Evolutionary conservation across 2,888 invertebrate species (phyloP).

Genomic region (Perizoma flavofasciatum): DNA sequence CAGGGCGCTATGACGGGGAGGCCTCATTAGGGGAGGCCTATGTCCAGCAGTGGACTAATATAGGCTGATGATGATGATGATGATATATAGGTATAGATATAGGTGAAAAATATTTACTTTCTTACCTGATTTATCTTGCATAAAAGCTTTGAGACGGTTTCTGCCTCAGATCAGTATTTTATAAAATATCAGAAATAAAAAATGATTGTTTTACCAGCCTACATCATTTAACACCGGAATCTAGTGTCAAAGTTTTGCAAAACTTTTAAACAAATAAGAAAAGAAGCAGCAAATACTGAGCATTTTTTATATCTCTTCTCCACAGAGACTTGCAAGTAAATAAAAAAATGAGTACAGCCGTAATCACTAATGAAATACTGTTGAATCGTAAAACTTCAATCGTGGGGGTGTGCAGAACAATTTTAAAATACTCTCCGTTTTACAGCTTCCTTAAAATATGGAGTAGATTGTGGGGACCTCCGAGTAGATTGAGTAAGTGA

Average conservation of each 20-base stretch:
- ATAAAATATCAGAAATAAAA: conserved; percentile 10
- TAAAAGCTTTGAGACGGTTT: neutral
- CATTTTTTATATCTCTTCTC: conserved; percentile 16
- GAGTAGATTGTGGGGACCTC: conserved; percentile 34
- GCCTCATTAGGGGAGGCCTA: no score
- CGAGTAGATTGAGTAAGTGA: conserved; percentile 13
- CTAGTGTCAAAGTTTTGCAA: conserved; percentile 11
- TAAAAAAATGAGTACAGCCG: conserved; percentile 43
- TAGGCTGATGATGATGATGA: no score
- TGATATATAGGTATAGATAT: no score
- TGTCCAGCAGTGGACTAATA: no score
- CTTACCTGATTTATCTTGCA: no score
- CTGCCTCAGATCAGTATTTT: neutral
- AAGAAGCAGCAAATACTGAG: conserved; percentile 7
- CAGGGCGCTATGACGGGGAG: no score
- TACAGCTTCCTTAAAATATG: conserved; percentile 42
- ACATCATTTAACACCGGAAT: conserved; percentile 9
- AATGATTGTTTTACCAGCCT: conserved; percentile 1
- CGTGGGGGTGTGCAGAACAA: conserved; percentile 54
- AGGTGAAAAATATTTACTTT: no score
- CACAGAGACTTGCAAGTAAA: conserved; percentile 44
- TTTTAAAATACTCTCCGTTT: conserved; percentile 30
- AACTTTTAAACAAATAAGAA: conserved; percentile 17
- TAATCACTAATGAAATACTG: conserved; percentile 32
- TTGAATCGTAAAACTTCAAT: conserved; percentile 56